Evolutionary conservation across 2,113 vertebrate genomes (phyloP).

Genomic region (Chlamydotis undulata): DNA sequence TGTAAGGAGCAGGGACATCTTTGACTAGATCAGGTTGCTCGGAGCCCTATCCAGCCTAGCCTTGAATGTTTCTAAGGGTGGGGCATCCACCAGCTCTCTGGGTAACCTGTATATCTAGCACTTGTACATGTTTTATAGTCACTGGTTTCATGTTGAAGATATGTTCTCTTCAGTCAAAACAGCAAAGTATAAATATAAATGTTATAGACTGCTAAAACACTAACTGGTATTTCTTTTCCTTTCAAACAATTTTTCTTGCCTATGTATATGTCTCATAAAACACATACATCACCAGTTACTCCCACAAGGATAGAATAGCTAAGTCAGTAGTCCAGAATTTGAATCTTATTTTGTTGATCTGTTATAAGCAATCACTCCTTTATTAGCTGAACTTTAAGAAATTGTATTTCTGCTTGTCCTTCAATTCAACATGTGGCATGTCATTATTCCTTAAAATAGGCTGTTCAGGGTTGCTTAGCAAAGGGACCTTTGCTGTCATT

Average conservation of each 20-base stretch:
- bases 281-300: neutral
- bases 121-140: neutral
- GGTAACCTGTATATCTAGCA: neutral
- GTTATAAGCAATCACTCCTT: neutral
- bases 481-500: constrained; percentile 22
- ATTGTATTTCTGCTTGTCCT: neutral
- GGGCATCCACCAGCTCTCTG: no score
- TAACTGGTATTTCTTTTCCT: neutral
- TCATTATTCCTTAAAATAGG: neutral
- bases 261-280: neutral
- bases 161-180: neutral
- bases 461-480: constrained; percentile 5
- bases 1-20: no score
- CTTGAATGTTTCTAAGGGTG: no score
- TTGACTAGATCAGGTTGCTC: no score
- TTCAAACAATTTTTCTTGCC: neutral
- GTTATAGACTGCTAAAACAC: neutral
- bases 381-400: neutral
- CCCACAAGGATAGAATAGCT: neutral
- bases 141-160: neutral
- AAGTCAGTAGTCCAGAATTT: neutral
- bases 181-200: neutral
- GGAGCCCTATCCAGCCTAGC: no score
- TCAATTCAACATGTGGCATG: neutral
- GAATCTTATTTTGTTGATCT: neutral